These are phyloP conservation scores for Himantopus leucocephalus DNA, from an alignment of 2,113 vertebrate species.

Conservation along the genomic window DNA sequence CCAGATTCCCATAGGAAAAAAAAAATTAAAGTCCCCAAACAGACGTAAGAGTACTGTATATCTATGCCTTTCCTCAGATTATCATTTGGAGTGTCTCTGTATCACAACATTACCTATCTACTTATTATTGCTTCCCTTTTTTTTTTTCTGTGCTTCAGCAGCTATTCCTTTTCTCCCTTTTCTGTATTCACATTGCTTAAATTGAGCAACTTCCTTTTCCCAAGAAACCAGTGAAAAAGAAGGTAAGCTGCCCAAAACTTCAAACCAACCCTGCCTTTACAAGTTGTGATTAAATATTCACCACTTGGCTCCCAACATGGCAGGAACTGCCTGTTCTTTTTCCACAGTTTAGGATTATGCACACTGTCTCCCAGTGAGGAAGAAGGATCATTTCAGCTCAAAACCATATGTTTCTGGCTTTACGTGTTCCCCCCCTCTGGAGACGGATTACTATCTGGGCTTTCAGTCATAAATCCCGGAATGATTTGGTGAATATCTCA, in stretches of 20 bases:
- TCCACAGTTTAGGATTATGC: background rate
- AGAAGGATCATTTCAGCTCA: background rate
- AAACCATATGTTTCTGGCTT: background rate
- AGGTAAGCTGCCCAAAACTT: background rate
- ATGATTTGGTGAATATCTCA: background rate
- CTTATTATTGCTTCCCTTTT: background rate
- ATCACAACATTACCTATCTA: background rate
- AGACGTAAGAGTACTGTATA: background rate
- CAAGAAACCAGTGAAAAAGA: background rate
- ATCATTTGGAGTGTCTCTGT: background rate
- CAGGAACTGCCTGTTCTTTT: background rate
- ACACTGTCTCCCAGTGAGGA: background rate
- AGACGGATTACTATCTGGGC: background rate
- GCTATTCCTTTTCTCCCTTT: background rate
- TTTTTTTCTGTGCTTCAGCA: background rate
- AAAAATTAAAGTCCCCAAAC: background rate
- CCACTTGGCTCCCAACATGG: background rate
- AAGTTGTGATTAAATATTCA: background rate
- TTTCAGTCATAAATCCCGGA: background rate
- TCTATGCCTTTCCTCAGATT: background rate
- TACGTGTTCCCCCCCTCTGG: background rate
- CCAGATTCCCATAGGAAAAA: background rate
- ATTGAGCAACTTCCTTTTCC: background rate
- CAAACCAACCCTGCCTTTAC: background rate
- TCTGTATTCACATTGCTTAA: background rate